Percentiles rank a stretch among this genome's conserved stretches.
These are phyloP conservation scores for Conger conger DNA, from an alignment of 2,113 vertebrate species.

Conservation along the genomic window DNA sequence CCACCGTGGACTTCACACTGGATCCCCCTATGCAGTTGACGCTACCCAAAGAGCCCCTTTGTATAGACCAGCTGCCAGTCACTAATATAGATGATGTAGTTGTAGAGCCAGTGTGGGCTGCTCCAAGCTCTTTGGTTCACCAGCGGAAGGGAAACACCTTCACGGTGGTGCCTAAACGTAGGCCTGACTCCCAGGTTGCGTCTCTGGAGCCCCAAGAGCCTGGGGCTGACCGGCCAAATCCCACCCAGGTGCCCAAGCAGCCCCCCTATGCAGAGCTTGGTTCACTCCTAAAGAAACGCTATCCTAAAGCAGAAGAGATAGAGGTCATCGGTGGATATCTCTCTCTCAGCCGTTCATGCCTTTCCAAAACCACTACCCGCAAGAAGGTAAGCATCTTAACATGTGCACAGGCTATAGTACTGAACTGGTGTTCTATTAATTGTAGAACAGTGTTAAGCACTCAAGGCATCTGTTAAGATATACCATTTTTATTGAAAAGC, in stretches of 20 bases:
- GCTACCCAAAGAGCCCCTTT: not conserved
- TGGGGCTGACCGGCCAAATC: slow-evolving; percentile 24
- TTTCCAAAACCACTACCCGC: slow-evolving; percentile 81
- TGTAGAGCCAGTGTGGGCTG: slow-evolving; percentile 44
- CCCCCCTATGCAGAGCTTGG: slow-evolving; percentile 67
- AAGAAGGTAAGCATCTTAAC: slow-evolving; percentile 84
- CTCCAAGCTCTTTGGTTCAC: slow-evolving; percentile 59
- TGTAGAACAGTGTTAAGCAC: not conserved
- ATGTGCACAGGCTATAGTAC: not conserved
- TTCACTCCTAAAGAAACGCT: slow-evolving; percentile 83
- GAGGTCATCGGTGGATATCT: slow-evolving; percentile 92
- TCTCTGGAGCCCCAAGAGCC: slow-evolving; percentile 57
- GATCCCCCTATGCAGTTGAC: not conserved
- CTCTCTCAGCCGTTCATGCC: slow-evolving; percentile 86
- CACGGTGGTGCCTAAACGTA: slow-evolving; percentile 85
- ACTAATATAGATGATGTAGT: slow-evolving; percentile 77
- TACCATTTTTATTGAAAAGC: not conserved
- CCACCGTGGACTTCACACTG: not conserved
- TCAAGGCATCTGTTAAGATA: not conserved
- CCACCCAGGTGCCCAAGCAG: slow-evolving; percentile 50
- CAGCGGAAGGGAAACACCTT: slow-evolving; percentile 81
- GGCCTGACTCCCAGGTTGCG: slow-evolving; percentile 51
- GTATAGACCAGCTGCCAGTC: slow-evolving; percentile 62
- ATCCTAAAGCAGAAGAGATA: slow-evolving; percentile 87
- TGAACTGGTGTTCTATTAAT: not conserved